Percentiles rank a stretch among this genome's conserved stretches.
These are phyloP conservation scores for Heliothis peltigera DNA, from an alignment of 2,888 invertebrate genomes.

Conservation along the genomic window DNA sequence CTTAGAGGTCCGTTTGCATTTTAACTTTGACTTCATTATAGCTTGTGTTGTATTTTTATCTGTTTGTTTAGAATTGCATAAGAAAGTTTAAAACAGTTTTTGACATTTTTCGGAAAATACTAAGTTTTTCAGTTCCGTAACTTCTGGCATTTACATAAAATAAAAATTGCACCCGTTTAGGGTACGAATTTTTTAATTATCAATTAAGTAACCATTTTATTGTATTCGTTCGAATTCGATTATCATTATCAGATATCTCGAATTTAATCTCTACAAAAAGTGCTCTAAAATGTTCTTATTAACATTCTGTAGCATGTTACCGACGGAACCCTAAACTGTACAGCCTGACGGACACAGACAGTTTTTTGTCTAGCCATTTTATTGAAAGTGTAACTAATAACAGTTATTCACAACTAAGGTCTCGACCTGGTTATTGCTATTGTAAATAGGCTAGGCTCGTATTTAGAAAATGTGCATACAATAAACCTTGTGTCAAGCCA, in stretches of 20 bases:
- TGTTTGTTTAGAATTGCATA: neutral
- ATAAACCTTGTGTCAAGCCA: conserved; percentile 12
- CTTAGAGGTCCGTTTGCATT: conserved; percentile 17
- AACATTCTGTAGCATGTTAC: neutral
- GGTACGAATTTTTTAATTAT: too few relatives aligned
- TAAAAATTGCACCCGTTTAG: too few relatives aligned
- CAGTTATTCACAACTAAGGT: conserved; percentile 12
- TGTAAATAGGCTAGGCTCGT: conserved; percentile 18
- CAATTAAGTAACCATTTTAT: too few relatives aligned
- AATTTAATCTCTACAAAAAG: too few relatives aligned
- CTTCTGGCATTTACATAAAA: too few relatives aligned
- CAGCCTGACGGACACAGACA: conserved; percentile 9
- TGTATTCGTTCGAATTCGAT: too few relatives aligned
- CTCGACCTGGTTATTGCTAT: conserved; percentile 33
- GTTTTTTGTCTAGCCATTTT: conserved; percentile 3
- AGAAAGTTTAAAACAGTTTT: too few relatives aligned
- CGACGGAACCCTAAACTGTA: conserved; percentile 18
- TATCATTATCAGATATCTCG: too few relatives aligned
- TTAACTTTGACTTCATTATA: conserved; percentile 16
- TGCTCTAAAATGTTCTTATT: too few relatives aligned
- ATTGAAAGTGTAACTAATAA: conserved; percentile 16
- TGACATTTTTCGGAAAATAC: too few relatives aligned
- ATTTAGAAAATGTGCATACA: conserved; percentile 9
- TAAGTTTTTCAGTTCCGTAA: too few relatives aligned
- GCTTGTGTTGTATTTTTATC: conserved; percentile 14